Conservation (phyloP, 1,140 invertebrate genomes). For the Drosophila lacteicornis region DNA sequence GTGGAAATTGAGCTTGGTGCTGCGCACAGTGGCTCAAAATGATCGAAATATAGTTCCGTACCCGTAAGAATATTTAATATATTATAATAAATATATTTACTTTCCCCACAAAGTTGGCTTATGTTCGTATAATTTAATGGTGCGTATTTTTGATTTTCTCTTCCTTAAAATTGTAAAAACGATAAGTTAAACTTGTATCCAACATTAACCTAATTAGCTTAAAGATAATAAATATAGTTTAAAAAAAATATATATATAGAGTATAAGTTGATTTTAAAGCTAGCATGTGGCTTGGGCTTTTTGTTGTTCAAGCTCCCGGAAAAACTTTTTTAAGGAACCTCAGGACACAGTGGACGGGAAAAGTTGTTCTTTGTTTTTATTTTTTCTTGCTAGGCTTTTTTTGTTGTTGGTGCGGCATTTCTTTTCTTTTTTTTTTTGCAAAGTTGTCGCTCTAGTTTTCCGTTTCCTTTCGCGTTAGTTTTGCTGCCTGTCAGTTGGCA, state of each 20-base stretch:
- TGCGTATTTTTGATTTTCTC: no score
- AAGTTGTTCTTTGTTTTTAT: conserved; percentile 22
- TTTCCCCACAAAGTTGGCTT: no score
- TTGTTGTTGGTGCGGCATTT: not conserved
- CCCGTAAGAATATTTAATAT: no score
- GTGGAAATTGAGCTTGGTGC: conserved; percentile 40
- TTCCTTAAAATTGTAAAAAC: no score
- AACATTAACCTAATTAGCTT: no score
- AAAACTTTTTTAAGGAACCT: not conserved
- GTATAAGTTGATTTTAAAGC: not conserved
- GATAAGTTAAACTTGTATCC: no score
- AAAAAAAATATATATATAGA: no score
- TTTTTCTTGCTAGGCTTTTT: not conserved
- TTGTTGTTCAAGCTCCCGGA: not conserved
- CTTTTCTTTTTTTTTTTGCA: not conserved
- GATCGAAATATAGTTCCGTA: no score
- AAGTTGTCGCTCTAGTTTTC: conserved; percentile 41
- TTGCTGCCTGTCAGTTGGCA: conserved; percentile 14
- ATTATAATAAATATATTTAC: no score
- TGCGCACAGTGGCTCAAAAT: conserved; percentile 47
- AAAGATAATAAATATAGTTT: no score
- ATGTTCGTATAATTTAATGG: no score
- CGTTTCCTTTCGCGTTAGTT: conserved; percentile 24
- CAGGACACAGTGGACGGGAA: conserved; percentile 21
- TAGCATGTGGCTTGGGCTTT: not conserved